phyloP scores from a whole-genome alignment of 2,797 vertebrate genomes.

The Thunnus albacares region DNA sequence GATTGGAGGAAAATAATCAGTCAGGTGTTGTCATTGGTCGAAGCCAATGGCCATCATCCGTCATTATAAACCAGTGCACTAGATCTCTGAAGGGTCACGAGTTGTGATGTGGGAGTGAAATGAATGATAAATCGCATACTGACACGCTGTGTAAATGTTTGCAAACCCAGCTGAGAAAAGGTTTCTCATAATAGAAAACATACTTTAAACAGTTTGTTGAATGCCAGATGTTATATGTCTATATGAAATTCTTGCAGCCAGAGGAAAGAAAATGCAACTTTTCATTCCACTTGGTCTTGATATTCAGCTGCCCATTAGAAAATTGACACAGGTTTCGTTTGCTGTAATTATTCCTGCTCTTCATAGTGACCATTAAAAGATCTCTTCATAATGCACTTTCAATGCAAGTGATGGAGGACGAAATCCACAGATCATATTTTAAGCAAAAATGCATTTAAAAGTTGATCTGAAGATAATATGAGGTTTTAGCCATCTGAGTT shows the following conservation, averaged over 20 bases:
- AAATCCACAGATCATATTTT: too few relatives aligned
- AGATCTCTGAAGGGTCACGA: slow-evolving; percentile 48
- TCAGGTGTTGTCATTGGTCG: slow-evolving; percentile 45
- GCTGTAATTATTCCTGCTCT: too few relatives aligned
- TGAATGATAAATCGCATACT: background rate
- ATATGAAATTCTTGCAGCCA: background rate
- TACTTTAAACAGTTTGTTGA: background rate
- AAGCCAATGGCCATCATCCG: background rate
- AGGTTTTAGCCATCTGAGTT: too few relatives aligned
- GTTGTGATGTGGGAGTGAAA: background rate
- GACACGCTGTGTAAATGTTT: background rate
- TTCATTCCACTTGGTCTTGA: background rate
- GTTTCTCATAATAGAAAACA: background rate
- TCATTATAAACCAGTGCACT: accelerated
- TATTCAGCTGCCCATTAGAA: background rate
- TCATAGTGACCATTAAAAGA: too few relatives aligned
- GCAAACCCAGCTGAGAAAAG: slow-evolving; percentile 2
- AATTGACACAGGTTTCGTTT: too few relatives aligned
- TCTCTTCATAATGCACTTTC: too few relatives aligned
- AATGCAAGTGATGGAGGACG: too few relatives aligned
- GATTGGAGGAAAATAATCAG: slow-evolving; percentile 61
- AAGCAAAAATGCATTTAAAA: too few relatives aligned
- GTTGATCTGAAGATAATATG: too few relatives aligned
- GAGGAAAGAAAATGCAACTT: background rate
- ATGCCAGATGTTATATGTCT: background rate